Percentiles rank a stretch among this genome's conserved stretches.
Evolutionary conservation across 2,797 vertebrate species (phyloP).

Genomic region (Microhierax caerulescens): DNA sequence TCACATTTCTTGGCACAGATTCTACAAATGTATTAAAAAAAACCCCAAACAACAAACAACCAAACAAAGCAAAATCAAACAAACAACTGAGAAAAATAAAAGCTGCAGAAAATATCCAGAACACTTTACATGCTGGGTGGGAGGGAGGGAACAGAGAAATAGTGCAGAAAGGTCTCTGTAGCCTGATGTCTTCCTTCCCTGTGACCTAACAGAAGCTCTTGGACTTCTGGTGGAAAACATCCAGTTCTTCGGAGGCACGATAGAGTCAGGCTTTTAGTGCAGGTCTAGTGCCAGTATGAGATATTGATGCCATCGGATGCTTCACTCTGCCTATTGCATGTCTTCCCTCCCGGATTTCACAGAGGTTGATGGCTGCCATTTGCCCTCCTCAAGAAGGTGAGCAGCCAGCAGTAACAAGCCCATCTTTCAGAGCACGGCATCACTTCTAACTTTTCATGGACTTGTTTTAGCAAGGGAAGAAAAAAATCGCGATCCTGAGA

Average conservation of each 20-base stretch:
- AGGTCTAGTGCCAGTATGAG: neutral
- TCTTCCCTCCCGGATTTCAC: neutral
- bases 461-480: neutral
- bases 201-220: neutral
- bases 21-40: neutral
- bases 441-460: neutral
- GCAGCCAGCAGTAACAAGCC: neutral
- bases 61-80: no score
- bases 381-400: neutral
- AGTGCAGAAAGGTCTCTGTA: neutral
- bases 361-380: neutral
- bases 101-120: neutral
- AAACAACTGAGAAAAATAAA: neutral
- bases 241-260: neutral
- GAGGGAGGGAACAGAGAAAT: neutral
- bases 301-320: neutral
- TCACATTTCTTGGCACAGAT: neutral
- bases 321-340: neutral
- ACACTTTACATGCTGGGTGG: neutral
- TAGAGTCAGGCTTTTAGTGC: neutral
- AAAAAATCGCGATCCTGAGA: neutral
- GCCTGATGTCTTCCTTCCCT: neutral
- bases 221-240: neutral
- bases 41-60: no score
- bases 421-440: rapidly evolving